Base-by-base conservation (phyloP, 2,888 invertebrate species). In the Caenorhabditis becei region DNA sequence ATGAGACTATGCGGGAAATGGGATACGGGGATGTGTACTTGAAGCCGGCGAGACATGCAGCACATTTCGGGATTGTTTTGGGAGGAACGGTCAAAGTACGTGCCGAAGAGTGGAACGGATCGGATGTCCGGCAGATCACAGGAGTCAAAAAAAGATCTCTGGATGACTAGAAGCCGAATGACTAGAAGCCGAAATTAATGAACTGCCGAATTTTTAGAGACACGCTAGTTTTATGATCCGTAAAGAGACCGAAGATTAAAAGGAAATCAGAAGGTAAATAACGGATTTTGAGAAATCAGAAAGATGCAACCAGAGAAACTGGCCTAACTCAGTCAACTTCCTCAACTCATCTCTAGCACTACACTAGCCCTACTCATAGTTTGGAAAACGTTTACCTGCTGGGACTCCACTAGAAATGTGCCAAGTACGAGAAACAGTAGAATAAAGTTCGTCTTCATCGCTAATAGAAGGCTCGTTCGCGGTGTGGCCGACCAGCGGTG, bases 21-120 rank as follows among this genome's bases (percentile, higher is more conserved):
- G 54, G 74, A 74, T 66, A 59, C 41, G 65, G 8, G 53, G 20
- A 53, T 16, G 49, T 74, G 56, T 44, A 74, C 65, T 74, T 74
- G 74, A 74, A 20, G 59, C 11, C 58, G 65, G 63, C 58, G 56
- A 72, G 72, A 72, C 72, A 47, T 10, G 58, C 58, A 58, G 58
- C 74, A 59, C 65, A 51, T 74, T 74, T 23, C 20, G 51, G 51
- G 51, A 61, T 26, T 51, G 28, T 26, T 28, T 10, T 23, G 61
- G 23, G 59, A 11, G 20, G 26, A 16, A 44, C 71, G 62, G 54
- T 41, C 44, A 44, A 54, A 54, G 44, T 37, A n/a, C 62, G 44
- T 58, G 24, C 10, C 53, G 26, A 24, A 14, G 23, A 14, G 53
- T 26, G 14, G 11, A 26, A 23, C 2, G 2, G 23, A 11, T 53